Base-by-base conservation (phyloP, 2,113 vertebrate species). In the Chrysemys picta region DNA sequence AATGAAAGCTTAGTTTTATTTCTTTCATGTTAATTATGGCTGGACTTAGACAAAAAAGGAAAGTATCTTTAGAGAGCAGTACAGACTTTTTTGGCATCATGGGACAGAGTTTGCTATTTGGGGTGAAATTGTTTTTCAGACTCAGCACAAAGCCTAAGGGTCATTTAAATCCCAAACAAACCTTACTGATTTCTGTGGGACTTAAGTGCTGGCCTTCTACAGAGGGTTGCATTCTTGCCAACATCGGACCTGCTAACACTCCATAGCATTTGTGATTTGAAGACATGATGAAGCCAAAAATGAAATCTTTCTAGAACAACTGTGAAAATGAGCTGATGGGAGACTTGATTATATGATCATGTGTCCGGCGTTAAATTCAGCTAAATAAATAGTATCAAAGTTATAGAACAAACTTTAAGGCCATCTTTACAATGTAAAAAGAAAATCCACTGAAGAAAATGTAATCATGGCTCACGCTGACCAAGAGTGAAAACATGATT, bases 31-130 rank as follows among this genome's bases (percentile, higher is more conserved):
- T 92, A 86, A 69, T 89, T 86, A 84, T 45, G 24, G 78, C 38
- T 82, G 0, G 82, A 76, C 76, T 92, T 86, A 42, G 8, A 29
- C 79, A 12, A 65, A 2, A 3, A 2, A 0, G 91, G 59, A 54
- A 80, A 88, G 75, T 2, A 62, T 10, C 0, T 1, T 19, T 22
- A 50, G 22, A 83, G 8, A 14, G 2, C 3, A n/a, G 25, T 8
- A 49, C 21, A 53, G 12, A 3, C 0, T 1, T 59, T 4, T 86
- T 29, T 52, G 16, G 38, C 7, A 47, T 81, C 11, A 5, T 75
- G 12, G 21, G 42, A 8, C 42, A 76, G 69, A 42, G 24, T 78
- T 78, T 47, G 11, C 75, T 47, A 27, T 78, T 78, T 76, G 22
- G 10, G 12, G 45, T 47, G 38, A 78, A 47, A 78, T 78, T 78